phyloP scores from a whole-genome alignment of 2,888 invertebrate species.

The Oligia latruncula region DNA sequence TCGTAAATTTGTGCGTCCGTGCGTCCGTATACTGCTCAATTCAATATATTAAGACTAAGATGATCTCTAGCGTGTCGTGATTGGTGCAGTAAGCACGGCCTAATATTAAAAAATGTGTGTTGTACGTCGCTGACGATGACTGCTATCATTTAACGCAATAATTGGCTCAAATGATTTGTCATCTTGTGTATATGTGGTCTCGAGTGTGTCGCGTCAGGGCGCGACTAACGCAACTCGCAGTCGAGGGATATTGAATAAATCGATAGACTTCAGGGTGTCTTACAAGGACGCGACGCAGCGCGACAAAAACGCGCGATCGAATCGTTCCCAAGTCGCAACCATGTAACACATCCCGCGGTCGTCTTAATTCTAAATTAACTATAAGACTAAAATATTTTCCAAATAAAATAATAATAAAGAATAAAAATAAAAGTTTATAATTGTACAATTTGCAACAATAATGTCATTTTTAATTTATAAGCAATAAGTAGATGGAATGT shows the following conservation, averaged over 20 bases:
- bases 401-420: slow-evolving; percentile 61
- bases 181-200: slow-evolving; percentile 58
- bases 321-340: slow-evolving; percentile 42
- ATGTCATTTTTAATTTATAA: slow-evolving; percentile 67
- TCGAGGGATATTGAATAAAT: slow-evolving; percentile 62
- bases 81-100: slow-evolving; percentile 81
- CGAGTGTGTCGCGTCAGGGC: slow-evolving; percentile 37
- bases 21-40: slow-evolving; percentile 88
- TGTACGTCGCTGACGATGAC: slow-evolving; percentile 70
- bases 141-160: slow-evolving; percentile 73
- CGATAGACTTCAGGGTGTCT: slow-evolving; percentile 61
- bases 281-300: slow-evolving; percentile 41
- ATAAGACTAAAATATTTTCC: slow-evolving; percentile 68
- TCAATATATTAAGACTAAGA: slow-evolving; percentile 83
- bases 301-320: slow-evolving; percentile 11
- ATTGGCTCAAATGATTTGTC: slow-evolving; percentile 67
- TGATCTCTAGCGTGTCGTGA: slow-evolving; percentile 79
- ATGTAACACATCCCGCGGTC: slow-evolving; percentile 54
- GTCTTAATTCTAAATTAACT: slow-evolving; percentile 70
- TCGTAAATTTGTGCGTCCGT: slow-evolving; percentile 88
- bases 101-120: slow-evolving; percentile 75
- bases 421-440: slow-evolving; percentile 59
- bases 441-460: slow-evolving; percentile 69
- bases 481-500: slow-evolving; percentile 67
- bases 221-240: slow-evolving; percentile 51